Base-by-base conservation (phyloP, 2,113 vertebrate genomes). In the Urocynchramus pylzowi region DNA sequence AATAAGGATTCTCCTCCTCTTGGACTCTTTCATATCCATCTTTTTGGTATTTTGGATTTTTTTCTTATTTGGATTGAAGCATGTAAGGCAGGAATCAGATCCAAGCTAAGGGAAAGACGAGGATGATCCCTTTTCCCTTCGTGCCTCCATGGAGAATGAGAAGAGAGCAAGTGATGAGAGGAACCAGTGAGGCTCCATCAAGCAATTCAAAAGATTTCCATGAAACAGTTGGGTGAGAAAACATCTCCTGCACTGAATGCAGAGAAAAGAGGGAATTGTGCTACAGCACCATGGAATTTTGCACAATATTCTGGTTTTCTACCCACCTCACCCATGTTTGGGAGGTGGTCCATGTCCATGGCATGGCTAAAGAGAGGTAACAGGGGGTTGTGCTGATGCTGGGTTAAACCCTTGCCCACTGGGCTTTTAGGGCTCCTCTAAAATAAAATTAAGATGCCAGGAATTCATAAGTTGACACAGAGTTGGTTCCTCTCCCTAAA, bases 211-310 rank as follows among this genome's bases (percentile, higher is more conserved):
- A 77, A 76, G 10, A 52, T 30, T 28, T 35, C 42, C 56, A 67
- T 1, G 0, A 8, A 57, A 18, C 10, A 44, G 8, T 0, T n/a
- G 37, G 7, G 7, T 61, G 37, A 73, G 57, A 68, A 82, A 64
- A 4, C 2, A 1, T 53, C 42, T 41, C 28, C 41, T 18, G 31
- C 47, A 31, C 30, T 18, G 45, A 35, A 39, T 37, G 16, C 49
- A 84, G 57, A 45, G 24, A 41, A 45, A 50, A 59, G 22, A 49
- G 11, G 20, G 49, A 71, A 39, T 7, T 0, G 5, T 21, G 15
- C 9, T 11, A 4, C 13, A 33, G 45, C 26, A 71, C 21, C 13
- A 7, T 2, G 28, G 57, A 35, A 23, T 63, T 86, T 64, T 57
- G 41, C 13, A 45, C 8, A 13, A n/a, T 26, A 17, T 8, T 37